phyloP scores from a whole-genome alignment of 2,797 vertebrate genomes.

The Acipenser transmontanus region DNA sequence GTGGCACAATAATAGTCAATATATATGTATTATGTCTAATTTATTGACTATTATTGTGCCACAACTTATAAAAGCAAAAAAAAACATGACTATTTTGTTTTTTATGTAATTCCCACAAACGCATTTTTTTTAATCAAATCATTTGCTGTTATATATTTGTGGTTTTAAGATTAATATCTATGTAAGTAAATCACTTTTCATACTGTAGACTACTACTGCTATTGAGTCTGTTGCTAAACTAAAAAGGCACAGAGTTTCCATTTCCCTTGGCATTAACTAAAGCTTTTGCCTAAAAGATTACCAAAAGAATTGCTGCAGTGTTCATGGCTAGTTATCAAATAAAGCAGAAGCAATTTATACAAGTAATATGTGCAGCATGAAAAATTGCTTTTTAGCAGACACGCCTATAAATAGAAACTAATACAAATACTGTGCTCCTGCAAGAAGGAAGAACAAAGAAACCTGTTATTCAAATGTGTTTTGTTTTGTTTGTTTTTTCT shows the following conservation, averaged over 20 bases:
- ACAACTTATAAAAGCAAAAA: too few species aligned
- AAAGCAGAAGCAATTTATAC: constrained; percentile 20
- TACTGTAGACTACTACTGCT: constrained; percentile 43
- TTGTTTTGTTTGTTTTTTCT: constrained; percentile 24
- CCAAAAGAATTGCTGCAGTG: constrained; percentile 9
- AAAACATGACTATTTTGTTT: too few species aligned
- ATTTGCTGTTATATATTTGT: too few species aligned
- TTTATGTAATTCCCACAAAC: too few species aligned
- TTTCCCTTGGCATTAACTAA: constrained; percentile 39
- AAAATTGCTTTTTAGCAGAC: neutral
- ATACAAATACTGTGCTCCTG: constrained; percentile 32
- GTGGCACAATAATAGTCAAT: too few species aligned
- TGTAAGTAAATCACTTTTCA: too few species aligned
- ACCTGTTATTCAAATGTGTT: neutral
- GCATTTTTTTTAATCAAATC: too few species aligned
- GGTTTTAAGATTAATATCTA: too few species aligned
- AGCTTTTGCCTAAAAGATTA: constrained; percentile 17
- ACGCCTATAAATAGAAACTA: constrained; percentile 31
- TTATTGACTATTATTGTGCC: too few species aligned
- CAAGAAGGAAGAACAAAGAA: constrained; percentile 35
- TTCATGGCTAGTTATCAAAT: constrained; percentile 18
- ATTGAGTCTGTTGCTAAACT: constrained; percentile 57
- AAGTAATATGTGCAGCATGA: neutral
- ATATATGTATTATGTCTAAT: too few species aligned
- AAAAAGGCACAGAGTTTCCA: constrained; percentile 53